phyloP scores from a whole-genome alignment of 2,113 vertebrate species.

The Micromys minutus region DNA sequence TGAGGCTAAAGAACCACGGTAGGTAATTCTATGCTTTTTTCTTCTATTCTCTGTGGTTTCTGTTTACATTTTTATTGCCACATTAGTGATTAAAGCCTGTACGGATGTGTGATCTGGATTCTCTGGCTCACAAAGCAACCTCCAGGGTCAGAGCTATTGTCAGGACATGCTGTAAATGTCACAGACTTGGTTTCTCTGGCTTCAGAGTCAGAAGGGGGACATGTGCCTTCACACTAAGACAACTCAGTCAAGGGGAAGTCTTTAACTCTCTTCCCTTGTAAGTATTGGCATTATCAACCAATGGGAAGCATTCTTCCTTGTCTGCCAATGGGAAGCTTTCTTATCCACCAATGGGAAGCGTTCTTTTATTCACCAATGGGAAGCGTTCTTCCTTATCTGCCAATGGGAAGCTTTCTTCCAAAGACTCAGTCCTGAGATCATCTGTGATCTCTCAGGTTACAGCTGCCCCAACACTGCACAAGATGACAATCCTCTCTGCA shows the following conservation, averaged over 20 bases:
- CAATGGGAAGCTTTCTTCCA: not conserved
- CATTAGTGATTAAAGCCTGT: too few relatives aligned
- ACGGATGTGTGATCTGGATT: not conserved
- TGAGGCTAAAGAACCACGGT: not conserved
- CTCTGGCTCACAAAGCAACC: not conserved
- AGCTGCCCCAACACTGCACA: fast-evolving
- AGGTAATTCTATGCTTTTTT: not conserved
- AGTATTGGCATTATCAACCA: not conserved
- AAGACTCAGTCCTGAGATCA: not conserved
- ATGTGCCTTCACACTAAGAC: fast-evolving
- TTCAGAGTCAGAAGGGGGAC: not conserved
- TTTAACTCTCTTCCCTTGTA: not conserved
- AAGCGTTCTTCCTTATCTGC: too few relatives aligned
- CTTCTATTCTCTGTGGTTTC: not conserved
- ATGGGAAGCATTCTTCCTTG: not conserved
- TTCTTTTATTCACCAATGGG: too few relatives aligned
- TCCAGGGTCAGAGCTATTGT: not conserved
- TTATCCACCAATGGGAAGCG: too few relatives aligned
- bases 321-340: not conserved
- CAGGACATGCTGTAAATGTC: fast-evolving
- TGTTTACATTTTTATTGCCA: not conserved
- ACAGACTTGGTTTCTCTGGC: too few relatives aligned
- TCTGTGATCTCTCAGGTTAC: not conserved
- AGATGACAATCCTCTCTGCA: fast-evolving
- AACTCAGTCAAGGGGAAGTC: not conserved